These are phyloP conservation scores for Alviniconcha strummeri DNA, from an alignment of 2,888 invertebrate species.

Conservation along the genomic window DNA sequence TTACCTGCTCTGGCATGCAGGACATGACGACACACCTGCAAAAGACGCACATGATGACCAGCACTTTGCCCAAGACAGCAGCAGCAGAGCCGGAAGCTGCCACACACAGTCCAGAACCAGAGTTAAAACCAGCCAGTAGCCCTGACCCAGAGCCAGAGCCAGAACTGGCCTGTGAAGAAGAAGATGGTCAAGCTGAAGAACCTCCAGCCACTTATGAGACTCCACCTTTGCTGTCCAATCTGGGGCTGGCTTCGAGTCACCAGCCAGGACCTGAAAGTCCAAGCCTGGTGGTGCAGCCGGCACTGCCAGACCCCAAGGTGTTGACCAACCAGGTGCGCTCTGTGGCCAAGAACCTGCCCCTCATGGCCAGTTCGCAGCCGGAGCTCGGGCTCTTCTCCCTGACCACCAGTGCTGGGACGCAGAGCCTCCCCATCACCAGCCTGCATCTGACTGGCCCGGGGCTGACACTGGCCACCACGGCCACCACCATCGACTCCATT, in stretches of 20 bases:
- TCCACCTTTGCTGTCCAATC: conserved; percentile 4
- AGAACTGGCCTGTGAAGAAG: background rate
- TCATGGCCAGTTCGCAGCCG: conserved; percentile 7
- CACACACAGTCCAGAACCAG: background rate
- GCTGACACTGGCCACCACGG: conserved; percentile 1
- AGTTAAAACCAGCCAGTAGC: background rate
- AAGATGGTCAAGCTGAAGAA: background rate
- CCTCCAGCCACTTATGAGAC: background rate
- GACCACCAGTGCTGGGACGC: background rate
- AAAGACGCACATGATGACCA: conserved; percentile 44
- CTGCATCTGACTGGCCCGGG: conserved; percentile 27
- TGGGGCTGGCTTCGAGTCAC: conserved; percentile 3
- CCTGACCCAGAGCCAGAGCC: background rate
- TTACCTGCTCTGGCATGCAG: conserved; percentile 68
- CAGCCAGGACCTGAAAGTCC: background rate
- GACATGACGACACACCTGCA: conserved; percentile 59
- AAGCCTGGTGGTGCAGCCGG: background rate
- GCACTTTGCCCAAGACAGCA: background rate
- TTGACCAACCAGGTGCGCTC: conserved; percentile 12
- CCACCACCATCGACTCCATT: conserved; percentile 1
- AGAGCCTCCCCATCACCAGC: conserved; percentile 21
- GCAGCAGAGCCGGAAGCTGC: background rate
- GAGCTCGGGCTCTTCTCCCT: conserved; percentile 11
- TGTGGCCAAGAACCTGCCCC: conserved; percentile 12
- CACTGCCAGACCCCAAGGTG: conserved; percentile 12